Base-by-base conservation (phyloP, 2,888 invertebrate species). In the Phytoseiulus persimilis region DNA sequence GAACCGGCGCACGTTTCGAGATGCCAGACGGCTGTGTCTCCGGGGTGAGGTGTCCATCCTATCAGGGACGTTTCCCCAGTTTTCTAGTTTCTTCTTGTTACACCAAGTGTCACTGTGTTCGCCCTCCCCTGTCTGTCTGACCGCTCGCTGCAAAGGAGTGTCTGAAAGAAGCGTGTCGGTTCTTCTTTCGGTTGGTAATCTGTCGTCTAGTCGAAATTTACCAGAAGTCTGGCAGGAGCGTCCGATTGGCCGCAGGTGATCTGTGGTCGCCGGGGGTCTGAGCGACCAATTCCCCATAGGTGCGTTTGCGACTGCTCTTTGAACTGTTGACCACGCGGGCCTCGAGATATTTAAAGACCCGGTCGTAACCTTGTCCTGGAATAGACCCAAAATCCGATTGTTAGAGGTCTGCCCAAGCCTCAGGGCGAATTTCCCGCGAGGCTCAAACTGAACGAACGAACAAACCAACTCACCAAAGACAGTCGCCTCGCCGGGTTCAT, bases 311-410 rank as follows among this genome's bases (percentile, higher is more conserved):
- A 87, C 87, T 87, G 87, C 87, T 87, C 87, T 87, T 87, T 32
- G 87, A 87, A 33, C 87, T 87, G 33, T 87, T 87, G 87, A 87
- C 87, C 9, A 87, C 87, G 31, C 87, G 87, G 87, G 87, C 87
- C 39, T 87, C 87, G 39, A 87, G 87, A 45, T 87, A 87, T 45
- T 87, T 87, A 45, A 87, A 87, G 39, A 87, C 87, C 87, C 87
- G 87, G 87, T 87, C 87, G 87, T 87, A 87, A 87, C 87, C 87
- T 87, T 87, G 87, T 87, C 87, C 87, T 87, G 87, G n/a, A 87
- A 87, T 65, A 65, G 65, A 65, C 18, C 18, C 65, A 65, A 18
- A 65, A 65, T 65, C 65, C 18, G 65, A 65, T 65, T 65, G 65
- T 65, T 65, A 65, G 65, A 28, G 65, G 1, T 65, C 18, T 65